Conservation (phyloP, 2,888 invertebrate genomes). For the Saturnia pavonia region DNA sequence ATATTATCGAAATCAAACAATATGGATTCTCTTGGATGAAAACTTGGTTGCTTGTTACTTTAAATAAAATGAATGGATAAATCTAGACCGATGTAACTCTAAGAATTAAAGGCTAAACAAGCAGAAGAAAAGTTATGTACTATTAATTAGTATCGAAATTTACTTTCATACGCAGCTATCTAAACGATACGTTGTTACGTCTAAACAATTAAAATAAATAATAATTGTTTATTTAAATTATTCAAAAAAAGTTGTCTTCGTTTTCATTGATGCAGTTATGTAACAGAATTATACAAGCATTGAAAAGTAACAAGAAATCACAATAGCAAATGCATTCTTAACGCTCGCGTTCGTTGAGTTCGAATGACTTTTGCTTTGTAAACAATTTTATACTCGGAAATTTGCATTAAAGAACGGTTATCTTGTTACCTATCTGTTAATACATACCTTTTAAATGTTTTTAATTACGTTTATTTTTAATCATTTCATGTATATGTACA, state of each 20-base stretch:
- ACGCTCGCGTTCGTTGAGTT: constrained; percentile 21
- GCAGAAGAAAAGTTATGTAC: no score
- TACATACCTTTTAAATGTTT: no score
- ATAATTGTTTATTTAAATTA: background rate
- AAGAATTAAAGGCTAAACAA: no score
- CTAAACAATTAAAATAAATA: no score
- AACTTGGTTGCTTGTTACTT: no score
- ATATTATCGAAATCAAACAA: no score
- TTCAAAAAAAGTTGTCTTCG: background rate
- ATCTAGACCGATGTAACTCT: no score
- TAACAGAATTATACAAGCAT: background rate
- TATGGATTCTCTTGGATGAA: no score
- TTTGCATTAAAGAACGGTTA: constrained; percentile 1
- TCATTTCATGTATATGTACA: background rate
- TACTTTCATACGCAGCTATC: no score
- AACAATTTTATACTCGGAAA: constrained; percentile 7
- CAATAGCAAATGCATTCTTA: constrained; percentile 33
- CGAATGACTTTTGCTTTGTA: background rate
- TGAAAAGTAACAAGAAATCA: constrained; percentile 15
- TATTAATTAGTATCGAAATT: no score
- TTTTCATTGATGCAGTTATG: background rate
- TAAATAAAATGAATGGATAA: no score
- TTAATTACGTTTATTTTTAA: background rate
- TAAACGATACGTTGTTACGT: background rate
- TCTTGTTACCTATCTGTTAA: background rate